A percentile compares a stretch with the other conserved stretches of the same genome.
Evolutionary conservation across 2,888 invertebrate species (phyloP).

Genomic region (Chymomyza amoena): DNA sequence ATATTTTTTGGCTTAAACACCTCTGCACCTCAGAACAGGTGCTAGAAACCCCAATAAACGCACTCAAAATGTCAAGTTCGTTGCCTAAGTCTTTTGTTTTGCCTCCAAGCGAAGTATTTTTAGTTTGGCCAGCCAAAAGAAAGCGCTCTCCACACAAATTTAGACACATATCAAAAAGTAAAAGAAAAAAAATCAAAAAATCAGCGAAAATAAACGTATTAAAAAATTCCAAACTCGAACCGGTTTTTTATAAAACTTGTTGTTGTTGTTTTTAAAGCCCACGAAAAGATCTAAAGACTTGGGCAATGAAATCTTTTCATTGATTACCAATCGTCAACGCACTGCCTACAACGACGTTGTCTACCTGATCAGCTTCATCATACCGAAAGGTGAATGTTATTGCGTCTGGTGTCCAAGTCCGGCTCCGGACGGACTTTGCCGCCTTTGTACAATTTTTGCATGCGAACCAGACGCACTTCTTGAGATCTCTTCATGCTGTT

Average conservation of each 20-base stretch:
- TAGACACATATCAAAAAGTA: conserved; percentile 18
- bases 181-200: conserved; percentile 11
- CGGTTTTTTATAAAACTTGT: conserved; percentile 21
- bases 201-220: conserved; percentile 2
- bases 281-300: conserved; percentile 2
- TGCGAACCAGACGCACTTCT: conserved; percentile 11
- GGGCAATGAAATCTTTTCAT: conserved; percentile 54
- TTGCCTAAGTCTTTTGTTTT: conserved; percentile 40
- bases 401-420: neutral
- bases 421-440: neutral
- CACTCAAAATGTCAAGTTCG: conserved; percentile 23
- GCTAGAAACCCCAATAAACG: conserved; percentile 2
- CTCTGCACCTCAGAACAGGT: conserved; percentile 2
- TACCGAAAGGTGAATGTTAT: conserved; percentile 29
- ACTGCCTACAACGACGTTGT: conserved; percentile 6
- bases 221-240: conserved; percentile 32
- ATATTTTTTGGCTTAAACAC: neutral
- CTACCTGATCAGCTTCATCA: conserved; percentile 55
- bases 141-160: conserved; percentile 28
- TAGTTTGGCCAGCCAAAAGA: conserved; percentile 26
- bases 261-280: neutral
- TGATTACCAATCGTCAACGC: conserved; percentile 56
- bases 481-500: conserved; percentile 9
- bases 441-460: conserved; percentile 46
- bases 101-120: neutral